Base-by-base conservation (phyloP, 2,888 invertebrate genomes). In the Rhagophthalmus giganteus region DNA sequence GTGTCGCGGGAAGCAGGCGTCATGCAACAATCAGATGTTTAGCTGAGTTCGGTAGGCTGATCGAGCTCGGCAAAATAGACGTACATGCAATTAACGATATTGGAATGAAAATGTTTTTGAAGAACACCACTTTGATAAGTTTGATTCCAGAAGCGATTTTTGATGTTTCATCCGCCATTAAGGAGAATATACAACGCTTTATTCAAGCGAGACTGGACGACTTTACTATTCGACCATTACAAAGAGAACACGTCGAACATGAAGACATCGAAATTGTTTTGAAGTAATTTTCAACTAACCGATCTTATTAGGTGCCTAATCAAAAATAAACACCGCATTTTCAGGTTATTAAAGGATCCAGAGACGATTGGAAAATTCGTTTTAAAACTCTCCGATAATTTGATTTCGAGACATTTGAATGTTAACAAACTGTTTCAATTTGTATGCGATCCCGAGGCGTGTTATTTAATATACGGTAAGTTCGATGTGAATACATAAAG, bases 21-120 rank as follows among this genome's bases (percentile, higher is more conserved):
- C 81, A 84, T 66, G 87, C 83, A 0, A 83, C 85, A 0, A 72
- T 85, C 0, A 76, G 83, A 2, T 86, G 86, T 58, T 69, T 86
- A 10, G 82, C 78, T 0, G 63, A 67, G 2, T 77, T 78, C 7
- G 86, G 93, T 6, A 78, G 86, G 54, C 91, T 93, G 70, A 73
- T 93, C 33, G 92, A 94, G 74, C 88, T 93, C 49, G 92, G 93
- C 28, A 92, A 91, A 74, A 86, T 85, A 64, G 92, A 93, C 72
- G 74, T 90, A 61, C 81, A 84, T 1, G 79, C 80, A 54, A 87
- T 91, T 66, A 85, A 74, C 58, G 74, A 83, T 4, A 72, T 86
- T n/a, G 85, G 84, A 1, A 83, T 92, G 86, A 80, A 84, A 20
- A 71, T 82, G 2, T 90, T 94, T 71, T 73, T 90, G 52, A 85